A percentile compares a stretch with the other conserved stretches of the same genome.
These are phyloP conservation scores for Cherax quadricarinatus DNA, from an alignment of 1,140 invertebrate genomes.

Conservation along the genomic window DNA sequence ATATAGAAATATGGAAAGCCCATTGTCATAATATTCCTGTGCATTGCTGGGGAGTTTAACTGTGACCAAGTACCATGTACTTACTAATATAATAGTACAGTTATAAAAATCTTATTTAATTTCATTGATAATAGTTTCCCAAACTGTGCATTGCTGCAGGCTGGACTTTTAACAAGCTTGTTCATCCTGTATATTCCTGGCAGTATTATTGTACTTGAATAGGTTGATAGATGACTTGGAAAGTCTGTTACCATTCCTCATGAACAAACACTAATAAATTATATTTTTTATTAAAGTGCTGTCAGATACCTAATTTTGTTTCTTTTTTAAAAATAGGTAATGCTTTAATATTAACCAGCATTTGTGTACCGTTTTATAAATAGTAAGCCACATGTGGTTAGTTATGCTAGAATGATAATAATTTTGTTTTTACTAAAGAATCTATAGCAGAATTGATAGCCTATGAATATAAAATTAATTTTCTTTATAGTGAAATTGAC, in stretches of 20 bases:
- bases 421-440: neutral
- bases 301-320: neutral
- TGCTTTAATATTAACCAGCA: neutral
- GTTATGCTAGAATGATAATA: neutral
- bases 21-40: slow-evolving; percentile 12
- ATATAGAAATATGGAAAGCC: slow-evolving; percentile 39
- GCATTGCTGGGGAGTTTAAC: slow-evolving; percentile 22
- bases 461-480: too few relatives aligned
- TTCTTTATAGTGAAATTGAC: too few relatives aligned
- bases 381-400: neutral
- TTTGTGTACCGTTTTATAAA: neutral
- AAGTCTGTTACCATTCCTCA: slow-evolving; percentile 28
- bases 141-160: slow-evolving; percentile 11
- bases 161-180: neutral
- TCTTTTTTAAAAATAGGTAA: neutral
- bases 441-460: too few relatives aligned
- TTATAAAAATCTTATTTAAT: neutral
- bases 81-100: slow-evolving; percentile 27
- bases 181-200: neutral
- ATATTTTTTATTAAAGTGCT: neutral
- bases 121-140: slow-evolving; percentile 19
- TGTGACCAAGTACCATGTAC: slow-evolving; percentile 49
- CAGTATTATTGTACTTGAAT: neutral
- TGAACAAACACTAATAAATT: neutral
- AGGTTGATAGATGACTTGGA: slow-evolving; percentile 5